Conservation (phyloP, 2,113 vertebrate genomes). For the Struthidea cinerea region DNA sequence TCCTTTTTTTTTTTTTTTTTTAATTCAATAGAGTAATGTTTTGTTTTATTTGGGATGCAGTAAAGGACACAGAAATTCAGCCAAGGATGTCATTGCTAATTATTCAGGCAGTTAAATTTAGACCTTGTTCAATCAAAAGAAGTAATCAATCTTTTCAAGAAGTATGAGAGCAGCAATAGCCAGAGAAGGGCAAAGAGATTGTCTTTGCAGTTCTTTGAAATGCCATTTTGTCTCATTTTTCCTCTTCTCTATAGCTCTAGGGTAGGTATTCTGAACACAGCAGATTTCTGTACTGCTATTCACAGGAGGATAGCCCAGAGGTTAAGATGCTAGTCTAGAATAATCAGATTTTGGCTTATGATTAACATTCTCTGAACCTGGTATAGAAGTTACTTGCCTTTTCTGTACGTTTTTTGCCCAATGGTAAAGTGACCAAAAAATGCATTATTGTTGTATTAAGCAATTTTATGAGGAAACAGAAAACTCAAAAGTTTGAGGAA, state of each 20-base stretch:
- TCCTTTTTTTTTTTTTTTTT: background rate
- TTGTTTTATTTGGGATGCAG: background rate
- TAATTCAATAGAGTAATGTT: background rate
- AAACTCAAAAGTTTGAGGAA: background rate
- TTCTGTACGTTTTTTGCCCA: background rate
- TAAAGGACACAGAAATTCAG: background rate
- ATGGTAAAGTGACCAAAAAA: background rate
- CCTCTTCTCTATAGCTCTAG: background rate
- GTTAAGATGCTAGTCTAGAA: background rate
- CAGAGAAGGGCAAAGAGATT: background rate
- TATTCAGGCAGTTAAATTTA: background rate
- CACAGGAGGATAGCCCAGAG: background rate
- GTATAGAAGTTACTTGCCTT: background rate
- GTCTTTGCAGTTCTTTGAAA: background rate
- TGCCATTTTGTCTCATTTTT: background rate
- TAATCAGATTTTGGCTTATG: background rate
- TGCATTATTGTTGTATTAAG: background rate
- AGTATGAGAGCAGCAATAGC: background rate
- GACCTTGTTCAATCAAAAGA: background rate
- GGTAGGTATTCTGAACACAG: background rate
- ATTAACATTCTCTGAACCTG: background rate
- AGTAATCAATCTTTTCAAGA: background rate
- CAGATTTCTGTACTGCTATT: background rate
- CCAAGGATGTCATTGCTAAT: background rate
- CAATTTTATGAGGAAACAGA: background rate